Conservation (phyloP, 2,797 vertebrate genomes). For the Leptoclinus maculatus region DNA sequence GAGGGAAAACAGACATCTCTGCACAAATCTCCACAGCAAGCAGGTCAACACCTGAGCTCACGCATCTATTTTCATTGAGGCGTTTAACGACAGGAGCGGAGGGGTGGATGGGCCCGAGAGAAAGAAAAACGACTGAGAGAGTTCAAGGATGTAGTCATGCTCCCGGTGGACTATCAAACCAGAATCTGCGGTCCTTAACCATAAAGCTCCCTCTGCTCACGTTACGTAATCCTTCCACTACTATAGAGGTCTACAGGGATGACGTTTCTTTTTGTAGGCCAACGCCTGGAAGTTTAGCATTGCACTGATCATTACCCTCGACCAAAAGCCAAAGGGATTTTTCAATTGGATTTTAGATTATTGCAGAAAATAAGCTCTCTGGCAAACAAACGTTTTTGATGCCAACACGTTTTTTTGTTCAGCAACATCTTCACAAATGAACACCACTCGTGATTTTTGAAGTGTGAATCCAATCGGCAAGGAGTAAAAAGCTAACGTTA, state of each 20-base stretch:
- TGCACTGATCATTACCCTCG: not conserved
- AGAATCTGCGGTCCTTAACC: slow-evolving; percentile 54
- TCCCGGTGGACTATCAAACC: slow-evolving; percentile 67
- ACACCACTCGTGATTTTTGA: not conserved
- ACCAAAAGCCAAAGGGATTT: not conserved
- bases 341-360: not conserved
- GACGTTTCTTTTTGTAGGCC: slow-evolving; percentile 6
- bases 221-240: slow-evolving; percentile 68
- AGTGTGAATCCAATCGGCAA: not conserved
- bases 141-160: slow-evolving; percentile 55
- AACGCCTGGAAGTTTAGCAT: not conserved
- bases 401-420: no score
- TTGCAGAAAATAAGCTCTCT: not conserved
- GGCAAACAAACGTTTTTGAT: no score
- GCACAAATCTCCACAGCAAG: slow-evolving; percentile 45
- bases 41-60: slow-evolving; percentile 70
- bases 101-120: slow-evolving; percentile 22
- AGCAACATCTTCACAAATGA: not conserved
- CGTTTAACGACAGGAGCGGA: slow-evolving; percentile 62
- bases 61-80: slow-evolving; percentile 76
- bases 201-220: slow-evolving; percentile 57
- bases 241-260: not conserved
- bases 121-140: slow-evolving; percentile 39
- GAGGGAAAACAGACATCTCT: slow-evolving; percentile 42
- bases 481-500: not conserved